Base-by-base conservation (phyloP, 2,797 vertebrate species). In the Myripristis murdjan region DNA sequence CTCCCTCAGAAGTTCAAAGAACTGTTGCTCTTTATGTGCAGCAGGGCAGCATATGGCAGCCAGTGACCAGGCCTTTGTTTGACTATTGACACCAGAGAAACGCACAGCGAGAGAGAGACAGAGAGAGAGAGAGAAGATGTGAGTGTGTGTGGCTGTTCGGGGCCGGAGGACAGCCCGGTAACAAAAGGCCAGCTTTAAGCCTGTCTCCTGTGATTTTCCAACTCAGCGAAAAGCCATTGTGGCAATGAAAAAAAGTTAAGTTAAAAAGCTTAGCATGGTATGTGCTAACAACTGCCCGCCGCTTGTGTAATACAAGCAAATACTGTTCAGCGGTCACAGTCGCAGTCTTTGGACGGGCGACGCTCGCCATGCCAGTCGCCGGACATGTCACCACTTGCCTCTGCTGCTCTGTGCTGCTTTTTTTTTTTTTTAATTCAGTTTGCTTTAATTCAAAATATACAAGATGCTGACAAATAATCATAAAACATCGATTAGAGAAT, bases 171-270 rank as follows among this genome's bases (percentile, higher is more conserved):
- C 88, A 86, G 91, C 85, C 89, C 87, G 76, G 60, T 87, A 95
- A 96, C 96, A 96, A 95, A 96, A 90, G 93, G 87, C 90, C 90
- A 90, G 94, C 94, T 95, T 94, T 95, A 93, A 95, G 95, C 94
- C 95, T 95, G 95, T 95, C 95, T 96, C 95, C 95, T 95, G 94
- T 93, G 93, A 95, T 96, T 96, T 96, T 96, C 94, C 95, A 95
- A 95, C 95, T 96, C 96, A 95, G 95, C 95, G 93, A 95, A 97
- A 96, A 95, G 91, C 94, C 87, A 95, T 96, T 96, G 94, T 96
- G 90, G 77, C 78, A 85, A 85, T 82, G 24, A 92, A 94, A 95
- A 95, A 95, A 96, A 91, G 95, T 95, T 93, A 95, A 94, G 93
- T 96, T 96, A 95, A 95, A 96, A 95, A 92, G 95, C 95, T 96